phyloP scores from a whole-genome alignment of 2,113 vertebrate genomes.

The Notothenia coriiceps region DNA sequence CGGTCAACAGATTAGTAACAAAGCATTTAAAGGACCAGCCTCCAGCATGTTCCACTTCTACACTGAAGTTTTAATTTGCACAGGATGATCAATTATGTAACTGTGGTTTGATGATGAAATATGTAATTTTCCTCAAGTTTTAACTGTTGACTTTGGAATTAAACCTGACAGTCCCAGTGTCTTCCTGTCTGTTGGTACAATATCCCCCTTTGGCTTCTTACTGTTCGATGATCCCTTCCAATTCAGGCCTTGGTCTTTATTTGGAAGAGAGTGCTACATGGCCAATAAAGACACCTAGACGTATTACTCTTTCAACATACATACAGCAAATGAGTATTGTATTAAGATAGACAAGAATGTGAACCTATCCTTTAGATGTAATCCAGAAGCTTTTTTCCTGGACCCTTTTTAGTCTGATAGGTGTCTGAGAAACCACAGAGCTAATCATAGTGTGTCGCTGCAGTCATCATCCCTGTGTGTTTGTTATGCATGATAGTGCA shows the following conservation, averaged over 20 bases:
- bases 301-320: neutral
- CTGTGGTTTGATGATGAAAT: too few species aligned
- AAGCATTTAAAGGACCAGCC: too few species aligned
- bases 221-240: neutral
- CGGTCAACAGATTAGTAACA: too few species aligned
- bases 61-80: too few species aligned
- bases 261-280: neutral
- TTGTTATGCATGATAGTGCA: slow-evolving; percentile 19
- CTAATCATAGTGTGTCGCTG: neutral
- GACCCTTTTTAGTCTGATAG: neutral
- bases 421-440: slow-evolving; percentile 31
- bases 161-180: too few species aligned
- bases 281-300: neutral
- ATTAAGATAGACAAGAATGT: neutral
- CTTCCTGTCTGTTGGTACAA: too few species aligned
- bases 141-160: too few species aligned
- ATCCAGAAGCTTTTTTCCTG: neutral
- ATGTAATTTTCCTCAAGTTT: too few species aligned
- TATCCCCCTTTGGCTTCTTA: too few species aligned
- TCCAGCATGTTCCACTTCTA: too few species aligned
- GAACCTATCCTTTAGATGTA: neutral
- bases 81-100: too few species aligned
- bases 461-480: slow-evolving; percentile 5
- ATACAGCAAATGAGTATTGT: neutral
- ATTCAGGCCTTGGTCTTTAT: neutral